Evolutionary conservation across 2,113 vertebrate genomes (phyloP), one percentile per base, ranked within the genome.

Genomic region (Pedionomus torquatus): DNA sequence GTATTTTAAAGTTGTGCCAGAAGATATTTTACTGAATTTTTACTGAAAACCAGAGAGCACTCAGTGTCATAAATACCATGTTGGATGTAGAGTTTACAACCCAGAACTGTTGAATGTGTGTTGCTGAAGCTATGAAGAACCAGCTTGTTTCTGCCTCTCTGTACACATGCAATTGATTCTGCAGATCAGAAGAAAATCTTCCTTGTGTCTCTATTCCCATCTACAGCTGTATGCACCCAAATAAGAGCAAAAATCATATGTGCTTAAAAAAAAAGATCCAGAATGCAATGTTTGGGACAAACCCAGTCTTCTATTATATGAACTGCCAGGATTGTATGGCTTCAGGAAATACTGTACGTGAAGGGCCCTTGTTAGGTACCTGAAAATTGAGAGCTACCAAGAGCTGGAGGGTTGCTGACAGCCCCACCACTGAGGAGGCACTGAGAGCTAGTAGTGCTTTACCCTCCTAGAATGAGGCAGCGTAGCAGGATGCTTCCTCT

Each of bases 31-130:
- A 35, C 15, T 43, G 65, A 65, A 3, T 63, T 72, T 83, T 82
- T n/a, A n/a, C n/a, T 71, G 71, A 63, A 33, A 84, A 90, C 1
- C 3, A 86, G 39, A 65, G 51, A 85, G 31, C 10, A 39, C 11
- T 58, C 21, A 20, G 19, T 24, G 26, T 41, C n/a, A 49, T 46
- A 77, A 80, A 80, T 49, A 9, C 12, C 4, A 28, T 41, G 41
- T 7, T 43, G 37, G 31, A 51, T 5, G 39, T 8, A 51, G 12
- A 12, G 39, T 26, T 71, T 39, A 35, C 26, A 46, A 3, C n/a
- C n/a, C 0, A 0, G 17, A 26, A 30, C 18, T 30, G 15, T 8
- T 49, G 71, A 37, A 39, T 3, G 4, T 6, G 18, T 57, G 31
- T 23, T 77, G 46, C 66, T 49, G 37, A 65, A 7, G 9, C 54